Base-by-base conservation (phyloP, 2,888 invertebrate species). In the Ischnura elegans region DNA sequence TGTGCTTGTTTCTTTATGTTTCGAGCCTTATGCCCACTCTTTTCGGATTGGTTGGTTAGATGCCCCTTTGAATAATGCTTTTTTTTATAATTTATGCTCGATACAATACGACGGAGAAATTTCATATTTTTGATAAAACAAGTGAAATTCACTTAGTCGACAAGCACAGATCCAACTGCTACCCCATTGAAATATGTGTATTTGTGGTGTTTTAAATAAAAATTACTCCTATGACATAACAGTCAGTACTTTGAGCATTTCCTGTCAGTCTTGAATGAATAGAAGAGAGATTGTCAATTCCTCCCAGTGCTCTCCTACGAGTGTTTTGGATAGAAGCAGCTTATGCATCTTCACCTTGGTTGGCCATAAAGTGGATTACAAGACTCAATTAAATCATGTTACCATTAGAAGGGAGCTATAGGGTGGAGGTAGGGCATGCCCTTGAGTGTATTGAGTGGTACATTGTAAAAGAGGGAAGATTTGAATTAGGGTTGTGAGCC, bases 111-210 rank as follows among this genome's bases (percentile, higher is more conserved):
- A 90, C 61, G 90, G 61, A 90, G 90, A 90, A 90, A 90, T 90
- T 90, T 90, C 90, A 90, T 90, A 90, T 90, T 90, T 90, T 90
- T 90, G 90, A 90, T 90, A 90, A 90, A 66, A 90, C 42, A n/a
- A 90, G 90, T 61, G 90, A 61, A 90, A 90, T 90, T 90, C 61
- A 90, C 90, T 90, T 90, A 61, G 90, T 61, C 90, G 61, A 90
- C 90, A 90, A 90, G 90, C 90, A 90, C 90, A 90, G 90, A 90
- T 90, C 90, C 90, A 90, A 90, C 90, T 90, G 90, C 90, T 90
- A 90, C 90, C 90, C 87, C 90, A 90, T 90, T 90, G 90, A 90
- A 90, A 90, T 90, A 90, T 90, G 90, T 90, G 90, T 90, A 90
- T 90, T 90, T 90, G 90, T 90, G 90, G 90, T 90, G 90, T 90